Base-by-base conservation (phyloP, 2,113 vertebrate genomes). In the Hystrix brachyura region DNA sequence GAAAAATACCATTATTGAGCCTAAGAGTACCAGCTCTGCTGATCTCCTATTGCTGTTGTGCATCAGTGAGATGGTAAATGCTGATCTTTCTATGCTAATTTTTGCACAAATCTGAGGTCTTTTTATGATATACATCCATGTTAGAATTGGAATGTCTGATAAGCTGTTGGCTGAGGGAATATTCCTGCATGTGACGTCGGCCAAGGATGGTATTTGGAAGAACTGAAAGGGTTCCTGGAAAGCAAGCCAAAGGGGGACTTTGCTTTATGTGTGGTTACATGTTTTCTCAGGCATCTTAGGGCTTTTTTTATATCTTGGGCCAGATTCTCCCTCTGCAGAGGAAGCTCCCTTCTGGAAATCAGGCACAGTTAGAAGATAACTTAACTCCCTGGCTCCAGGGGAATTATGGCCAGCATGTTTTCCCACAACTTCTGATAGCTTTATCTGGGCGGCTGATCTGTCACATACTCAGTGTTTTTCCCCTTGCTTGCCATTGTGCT, bases 351-450 rank as follows among this genome's bases (percentile, higher is more conserved):
- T 94, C 46, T 76, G 87, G 85, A 94, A 87, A 38, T 59, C 55
- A 65, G 94, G 53, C 87, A 48, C 64, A 46, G 10, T 84, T 94
- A 76, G 62, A 71, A 94, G 93, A 94, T 69, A 59, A n/a, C 23
- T 96, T 96, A 96, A 80, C 86, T 90, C 76, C 76, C 90, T 74
- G 85, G 78, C 55, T 93, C 65, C 82, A 86, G 89, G 46, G 64
- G 64, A 53, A 48, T 64, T 67, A 25, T 13, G 12, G 11, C 34
- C 8, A 38, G 80, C 48, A 25, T 85, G 87, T 81, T 78, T 76
- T 81, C n/a, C 18, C 21, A 72, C 0, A 0, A 65, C 62, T 83
- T 94, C 79, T 8, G 34, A 29, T 76, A 92, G 71, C 57, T 46
- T 81, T 72, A 32, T 67, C 93, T 21, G 81, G 55, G 80, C 32